Percentiles rank a stretch among this genome's conserved stretches.
These are phyloP conservation scores for Chironomus riparius DNA, from an alignment of 2,888 invertebrate genomes.

Conservation along the genomic window DNA sequence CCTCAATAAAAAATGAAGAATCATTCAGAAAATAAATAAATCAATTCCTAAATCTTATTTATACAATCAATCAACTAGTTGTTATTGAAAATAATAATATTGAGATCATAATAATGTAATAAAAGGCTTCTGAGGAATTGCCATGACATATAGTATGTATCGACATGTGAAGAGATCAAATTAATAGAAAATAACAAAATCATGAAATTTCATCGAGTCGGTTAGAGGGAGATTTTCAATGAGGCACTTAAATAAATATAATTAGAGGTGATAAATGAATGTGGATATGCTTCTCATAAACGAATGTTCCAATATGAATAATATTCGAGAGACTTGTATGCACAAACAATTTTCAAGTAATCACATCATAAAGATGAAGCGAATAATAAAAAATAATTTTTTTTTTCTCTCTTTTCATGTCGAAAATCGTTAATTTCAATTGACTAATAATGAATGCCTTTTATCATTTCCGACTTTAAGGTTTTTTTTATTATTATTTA, in stretches of 20 bases:
- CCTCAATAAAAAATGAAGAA: too few relatives aligned
- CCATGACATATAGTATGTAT: neutral
- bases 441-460: neutral
- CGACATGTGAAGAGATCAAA: neutral
- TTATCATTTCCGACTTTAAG: neutral
- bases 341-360: neutral
- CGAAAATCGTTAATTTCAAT: neutral
- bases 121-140: neutral
- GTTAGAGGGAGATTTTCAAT: neutral
- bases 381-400: neutral
- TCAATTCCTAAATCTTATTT: neutral
- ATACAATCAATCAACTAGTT: neutral
- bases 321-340: neutral
- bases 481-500: neutral
- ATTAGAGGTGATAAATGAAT: neutral
- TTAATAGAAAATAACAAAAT: neutral
- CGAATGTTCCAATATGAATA: neutral
- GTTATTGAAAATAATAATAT: neutral
- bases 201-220: neutral
- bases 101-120: neutral
- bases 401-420: neutral
- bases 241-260: neutral
- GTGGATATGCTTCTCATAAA: neutral
- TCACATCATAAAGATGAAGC: neutral
- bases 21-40: neutral